Evolutionary conservation across 2,888 invertebrate species (phyloP).

Genomic region (Metacarcinus magister): DNA sequence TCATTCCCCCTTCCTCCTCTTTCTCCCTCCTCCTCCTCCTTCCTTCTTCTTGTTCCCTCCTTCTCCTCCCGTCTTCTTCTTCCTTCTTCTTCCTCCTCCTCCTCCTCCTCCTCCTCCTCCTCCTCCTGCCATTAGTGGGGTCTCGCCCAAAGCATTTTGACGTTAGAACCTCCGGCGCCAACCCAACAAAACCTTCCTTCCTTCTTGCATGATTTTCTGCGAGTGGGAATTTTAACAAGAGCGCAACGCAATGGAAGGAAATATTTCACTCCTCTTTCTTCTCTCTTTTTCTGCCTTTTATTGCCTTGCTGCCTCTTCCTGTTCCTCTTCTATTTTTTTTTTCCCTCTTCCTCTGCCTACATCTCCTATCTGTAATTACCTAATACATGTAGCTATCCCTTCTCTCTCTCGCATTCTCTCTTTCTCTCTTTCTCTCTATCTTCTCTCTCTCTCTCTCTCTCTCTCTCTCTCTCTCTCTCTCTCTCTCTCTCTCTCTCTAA

Average conservation of each 20-base stretch:
- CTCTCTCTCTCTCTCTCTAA: background rate
- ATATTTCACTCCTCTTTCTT: background rate
- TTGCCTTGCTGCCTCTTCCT: background rate
- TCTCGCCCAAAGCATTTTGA: background rate
- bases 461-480: slow-evolving; percentile 26
- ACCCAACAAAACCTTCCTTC: background rate
- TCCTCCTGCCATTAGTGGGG: background rate
- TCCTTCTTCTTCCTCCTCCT: background rate
- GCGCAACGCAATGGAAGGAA: background rate
- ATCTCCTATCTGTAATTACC: background rate
- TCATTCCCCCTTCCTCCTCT: too few species aligned
- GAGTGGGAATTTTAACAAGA: background rate
- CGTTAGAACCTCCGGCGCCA: background rate
- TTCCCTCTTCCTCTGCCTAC: background rate
- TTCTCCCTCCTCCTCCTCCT: too few species aligned
- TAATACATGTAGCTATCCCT: too few species aligned
- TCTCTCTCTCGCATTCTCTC: background rate
- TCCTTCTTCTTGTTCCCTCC: too few species aligned
- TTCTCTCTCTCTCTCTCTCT: slow-evolving; percentile 26
- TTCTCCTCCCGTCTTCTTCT: too few species aligned
- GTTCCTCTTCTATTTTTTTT: background rate
- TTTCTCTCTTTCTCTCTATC: background rate
- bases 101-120: background rate
- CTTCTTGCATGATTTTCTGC: slow-evolving; percentile 5
- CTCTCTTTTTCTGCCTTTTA: background rate